phyloP scores from a whole-genome alignment of 2,888 invertebrate genomes.

The Lithophane ornitopus region DNA sequence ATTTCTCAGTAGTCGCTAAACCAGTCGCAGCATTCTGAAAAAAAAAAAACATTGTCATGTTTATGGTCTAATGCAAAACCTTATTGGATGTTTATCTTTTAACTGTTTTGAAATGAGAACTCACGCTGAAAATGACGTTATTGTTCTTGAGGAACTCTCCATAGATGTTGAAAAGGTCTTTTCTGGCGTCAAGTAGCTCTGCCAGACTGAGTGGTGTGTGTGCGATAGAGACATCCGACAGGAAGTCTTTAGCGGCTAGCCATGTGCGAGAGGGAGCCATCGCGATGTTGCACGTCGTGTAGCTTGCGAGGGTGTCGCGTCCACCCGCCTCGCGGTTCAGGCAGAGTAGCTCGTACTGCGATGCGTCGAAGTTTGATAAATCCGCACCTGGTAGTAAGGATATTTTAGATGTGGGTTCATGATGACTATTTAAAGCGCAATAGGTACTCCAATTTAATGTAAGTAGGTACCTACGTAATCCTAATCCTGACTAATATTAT shows the following conservation, averaged over 20 bases:
- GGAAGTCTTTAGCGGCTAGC: slow-evolving; percentile 86
- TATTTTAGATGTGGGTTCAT: neutral
- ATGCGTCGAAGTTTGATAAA: slow-evolving; percentile 85
- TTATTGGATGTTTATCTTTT: slow-evolving; percentile 2
- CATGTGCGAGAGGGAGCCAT: slow-evolving; percentile 91
- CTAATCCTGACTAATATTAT: too few species aligned
- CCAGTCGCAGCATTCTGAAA: slow-evolving; percentile 86
- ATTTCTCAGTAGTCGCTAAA: slow-evolving; percentile 83
- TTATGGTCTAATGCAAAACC: neutral
- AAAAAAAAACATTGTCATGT: slow-evolving; percentile 22
- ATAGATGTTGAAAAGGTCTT: slow-evolving; percentile 92
- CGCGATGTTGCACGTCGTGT: slow-evolving; percentile 91
- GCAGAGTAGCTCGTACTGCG: slow-evolving; percentile 92
- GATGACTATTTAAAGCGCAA: neutral
- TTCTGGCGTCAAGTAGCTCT: slow-evolving; percentile 88
- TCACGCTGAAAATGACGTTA: slow-evolving; percentile 87
- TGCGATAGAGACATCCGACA: slow-evolving; percentile 91
- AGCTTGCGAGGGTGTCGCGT: slow-evolving; percentile 88
- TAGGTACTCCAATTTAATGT: too few species aligned
- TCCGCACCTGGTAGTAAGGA: slow-evolving; percentile 89
- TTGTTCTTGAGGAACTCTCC: slow-evolving; percentile 90
- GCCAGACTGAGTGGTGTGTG: slow-evolving; percentile 92
- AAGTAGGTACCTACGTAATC: too few species aligned
- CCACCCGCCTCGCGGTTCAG: slow-evolving; percentile 89
- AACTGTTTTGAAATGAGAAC: slow-evolving; percentile 64